Conservation (phyloP, 1,140 invertebrate genomes). For the Anastrepha ludens region DNA sequence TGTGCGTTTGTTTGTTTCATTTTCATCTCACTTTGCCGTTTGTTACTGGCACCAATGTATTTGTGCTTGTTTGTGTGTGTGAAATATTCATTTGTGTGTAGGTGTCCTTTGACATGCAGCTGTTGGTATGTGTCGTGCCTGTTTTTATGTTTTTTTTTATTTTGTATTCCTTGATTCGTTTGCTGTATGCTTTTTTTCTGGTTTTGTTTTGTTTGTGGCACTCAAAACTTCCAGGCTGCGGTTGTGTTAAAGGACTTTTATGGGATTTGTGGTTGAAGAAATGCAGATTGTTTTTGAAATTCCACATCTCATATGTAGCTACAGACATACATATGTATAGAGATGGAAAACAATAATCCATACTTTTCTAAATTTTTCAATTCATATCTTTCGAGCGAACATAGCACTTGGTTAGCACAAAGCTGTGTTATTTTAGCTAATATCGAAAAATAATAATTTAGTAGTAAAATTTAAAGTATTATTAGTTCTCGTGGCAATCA, state of each 20-base stretch:
- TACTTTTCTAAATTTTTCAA: neutral
- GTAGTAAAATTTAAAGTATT: too few relatives aligned
- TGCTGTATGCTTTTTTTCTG: neutral
- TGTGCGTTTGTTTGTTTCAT: neutral
- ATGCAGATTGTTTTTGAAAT: conserved; percentile 35
- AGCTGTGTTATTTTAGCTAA: too few relatives aligned
- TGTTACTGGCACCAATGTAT: neutral
- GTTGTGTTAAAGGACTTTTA: conserved; percentile 50
- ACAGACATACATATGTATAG: neutral
- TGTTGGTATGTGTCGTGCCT: neutral
- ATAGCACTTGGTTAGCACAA: neutral
- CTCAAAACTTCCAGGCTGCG: conserved; percentile 50
- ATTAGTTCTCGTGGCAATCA: too few relatives aligned
- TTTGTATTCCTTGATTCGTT: neutral
- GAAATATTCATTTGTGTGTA: neutral
- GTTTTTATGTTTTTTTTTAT: neutral
- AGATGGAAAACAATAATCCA: too few relatives aligned
- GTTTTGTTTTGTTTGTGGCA: conserved; percentile 27
- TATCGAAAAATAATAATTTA: too few relatives aligned
- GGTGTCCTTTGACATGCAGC: conserved; percentile 17
- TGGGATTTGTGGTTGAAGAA: conserved; percentile 34
- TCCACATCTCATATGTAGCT: neutral
- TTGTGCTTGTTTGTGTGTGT: neutral
- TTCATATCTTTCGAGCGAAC: neutral
- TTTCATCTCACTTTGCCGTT: conserved; percentile 6